Conservation (phyloP, 2,113 vertebrate species). For the Erythrocebus patas region DNA sequence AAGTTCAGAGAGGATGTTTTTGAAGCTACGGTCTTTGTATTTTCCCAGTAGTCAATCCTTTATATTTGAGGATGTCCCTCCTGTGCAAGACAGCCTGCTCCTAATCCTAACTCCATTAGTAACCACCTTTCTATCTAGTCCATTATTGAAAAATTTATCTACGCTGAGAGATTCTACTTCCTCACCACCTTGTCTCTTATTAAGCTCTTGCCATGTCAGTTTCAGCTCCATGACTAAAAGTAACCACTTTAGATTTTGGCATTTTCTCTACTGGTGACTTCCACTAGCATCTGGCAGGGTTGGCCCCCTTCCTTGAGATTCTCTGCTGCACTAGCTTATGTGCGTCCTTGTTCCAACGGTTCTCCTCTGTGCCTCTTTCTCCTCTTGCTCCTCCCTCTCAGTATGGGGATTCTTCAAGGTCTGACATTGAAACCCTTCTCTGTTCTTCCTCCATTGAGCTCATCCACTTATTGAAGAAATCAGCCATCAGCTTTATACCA, state of each 20-base stretch:
- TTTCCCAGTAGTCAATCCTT: background rate
- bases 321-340: background rate
- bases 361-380: background rate
- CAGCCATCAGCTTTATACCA: background rate
- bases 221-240: background rate
- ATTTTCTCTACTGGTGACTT: background rate
- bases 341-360: background rate
- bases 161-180: background rate
- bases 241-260: rapidly evolving
- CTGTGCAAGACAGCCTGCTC: background rate
- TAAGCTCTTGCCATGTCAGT: background rate
- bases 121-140: background rate
- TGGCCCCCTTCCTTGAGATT: background rate
- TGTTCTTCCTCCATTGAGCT: background rate
- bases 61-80: background rate
- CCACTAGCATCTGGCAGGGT: rapidly evolving
- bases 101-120: background rate
- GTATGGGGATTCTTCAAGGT: background rate
- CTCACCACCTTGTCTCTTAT: background rate
- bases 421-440: background rate
- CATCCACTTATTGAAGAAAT: background rate
- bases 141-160: background rate
- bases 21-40: background rate
- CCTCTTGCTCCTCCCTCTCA: background rate
- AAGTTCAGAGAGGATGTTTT: background rate